Percentiles rank a stretch among this genome's conserved stretches.
Conservation (phyloP, 2,888 invertebrate species). For the Bombyx huttoni region DNA sequence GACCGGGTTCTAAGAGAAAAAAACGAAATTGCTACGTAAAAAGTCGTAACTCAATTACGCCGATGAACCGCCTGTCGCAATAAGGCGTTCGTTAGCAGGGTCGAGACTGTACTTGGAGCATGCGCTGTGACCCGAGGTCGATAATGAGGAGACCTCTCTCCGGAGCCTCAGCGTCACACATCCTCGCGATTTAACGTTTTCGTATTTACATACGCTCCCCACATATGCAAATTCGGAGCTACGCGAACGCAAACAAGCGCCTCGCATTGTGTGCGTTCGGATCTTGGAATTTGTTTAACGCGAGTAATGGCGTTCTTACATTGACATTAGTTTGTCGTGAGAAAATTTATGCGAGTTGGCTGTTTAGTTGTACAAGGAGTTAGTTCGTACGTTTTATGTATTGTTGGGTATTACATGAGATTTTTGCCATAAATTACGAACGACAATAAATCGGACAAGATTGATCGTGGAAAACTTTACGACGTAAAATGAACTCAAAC, state of each 20-base stretch:
- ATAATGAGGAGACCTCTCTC: constrained; percentile 71
- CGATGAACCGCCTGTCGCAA: constrained; percentile 69
- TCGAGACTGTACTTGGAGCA: constrained; percentile 55
- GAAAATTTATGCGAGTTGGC: constrained; percentile 67
- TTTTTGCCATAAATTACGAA: constrained; percentile 34
- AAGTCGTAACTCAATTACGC: constrained; percentile 72
- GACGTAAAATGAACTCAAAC: background rate
- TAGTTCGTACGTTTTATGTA: constrained; percentile 45
- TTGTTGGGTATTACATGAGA: constrained; percentile 21
- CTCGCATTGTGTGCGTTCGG: constrained; percentile 22
- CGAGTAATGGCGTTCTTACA: constrained; percentile 67
- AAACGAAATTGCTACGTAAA: constrained; percentile 70
- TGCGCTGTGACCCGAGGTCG: constrained; percentile 73
- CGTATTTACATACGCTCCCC: constrained; percentile 66
- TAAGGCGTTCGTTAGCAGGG: constrained; percentile 66
- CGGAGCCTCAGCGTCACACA: constrained; percentile 65
- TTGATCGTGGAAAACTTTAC: constrained; percentile 11
- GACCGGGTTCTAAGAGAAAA: constrained; percentile 60
- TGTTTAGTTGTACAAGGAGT: constrained; percentile 68
- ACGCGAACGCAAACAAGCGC: constrained; percentile 19
- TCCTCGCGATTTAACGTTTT: constrained; percentile 65
- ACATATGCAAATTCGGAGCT: constrained; percentile 61
- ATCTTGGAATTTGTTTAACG: constrained; percentile 65
- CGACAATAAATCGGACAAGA: constrained; percentile 13
- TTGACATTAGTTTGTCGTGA: constrained; percentile 71